A percentile compares a stretch with the other conserved stretches of the same genome.
Conservation (phyloP, 2,113 vertebrate genomes). For the Carlito syrichta region DNA sequence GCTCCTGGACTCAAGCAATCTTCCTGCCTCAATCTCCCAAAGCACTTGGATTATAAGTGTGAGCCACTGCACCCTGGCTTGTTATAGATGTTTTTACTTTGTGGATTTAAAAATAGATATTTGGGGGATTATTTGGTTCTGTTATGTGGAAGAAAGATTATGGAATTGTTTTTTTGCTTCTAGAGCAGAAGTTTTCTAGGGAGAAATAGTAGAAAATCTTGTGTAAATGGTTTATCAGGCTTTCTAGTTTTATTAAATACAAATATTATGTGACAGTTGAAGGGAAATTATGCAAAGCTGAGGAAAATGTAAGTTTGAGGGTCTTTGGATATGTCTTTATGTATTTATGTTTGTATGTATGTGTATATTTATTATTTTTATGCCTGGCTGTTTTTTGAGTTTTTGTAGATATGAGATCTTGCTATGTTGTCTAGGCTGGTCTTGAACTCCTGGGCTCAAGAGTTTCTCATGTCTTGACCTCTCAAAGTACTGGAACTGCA, state of each 20-base stretch:
- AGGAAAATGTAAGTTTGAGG: background rate
- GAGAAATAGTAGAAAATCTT: background rate
- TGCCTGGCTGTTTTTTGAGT: no score
- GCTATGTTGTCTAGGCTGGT: no score
- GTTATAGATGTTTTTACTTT: constrained; percentile 20
- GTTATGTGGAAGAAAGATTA: constrained; percentile 1
- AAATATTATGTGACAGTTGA: constrained; percentile 36
- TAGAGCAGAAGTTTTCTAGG: constrained; percentile 6
- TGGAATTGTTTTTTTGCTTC: background rate
- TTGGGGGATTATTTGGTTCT: constrained; percentile 21
- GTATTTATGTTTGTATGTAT: no score
- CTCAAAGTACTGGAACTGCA: no score
- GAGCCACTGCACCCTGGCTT: no score
- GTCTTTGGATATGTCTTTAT: background rate
- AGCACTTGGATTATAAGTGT: no score
- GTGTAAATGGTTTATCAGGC: constrained; percentile 4
- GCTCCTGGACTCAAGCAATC: no score
- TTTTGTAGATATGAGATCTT: no score
- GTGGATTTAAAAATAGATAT: constrained; percentile 21
- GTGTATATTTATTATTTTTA: no score
- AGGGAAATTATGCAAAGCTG: background rate
- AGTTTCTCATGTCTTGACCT: no score
- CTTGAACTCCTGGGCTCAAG: no score
- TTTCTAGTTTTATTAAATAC: constrained; percentile 26
- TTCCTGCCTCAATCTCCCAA: no score